Percentiles rank a stretch among this genome's conserved stretches.
Evolutionary conservation across 2,113 vertebrate genomes (phyloP).

Genomic region (Trichomycterus rosablanca): DNA sequence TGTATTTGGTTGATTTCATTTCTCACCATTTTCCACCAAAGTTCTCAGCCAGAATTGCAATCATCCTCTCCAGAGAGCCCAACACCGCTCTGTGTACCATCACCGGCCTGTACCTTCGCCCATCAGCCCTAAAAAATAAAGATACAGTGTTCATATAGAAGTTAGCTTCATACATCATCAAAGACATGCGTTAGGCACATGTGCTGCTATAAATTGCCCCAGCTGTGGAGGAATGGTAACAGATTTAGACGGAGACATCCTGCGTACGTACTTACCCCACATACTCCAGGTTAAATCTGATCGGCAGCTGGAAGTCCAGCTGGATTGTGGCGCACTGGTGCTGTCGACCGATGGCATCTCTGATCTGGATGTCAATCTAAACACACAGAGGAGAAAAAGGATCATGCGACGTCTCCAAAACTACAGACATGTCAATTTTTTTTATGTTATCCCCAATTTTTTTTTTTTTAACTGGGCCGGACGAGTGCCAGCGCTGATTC

Average conservation of each 20-base stretch:
- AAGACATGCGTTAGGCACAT: no score
- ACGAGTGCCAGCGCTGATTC: no score
- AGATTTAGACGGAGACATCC: no score
- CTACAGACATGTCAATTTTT: no score
- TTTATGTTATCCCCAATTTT: no score
- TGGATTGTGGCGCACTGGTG: slow-evolving; percentile 96
- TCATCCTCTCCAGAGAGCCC: slow-evolving; percentile 93
- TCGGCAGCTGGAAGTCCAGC: slow-evolving; percentile 91
- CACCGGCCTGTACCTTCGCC: slow-evolving; percentile 82
- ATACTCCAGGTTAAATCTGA: slow-evolving; percentile 86
- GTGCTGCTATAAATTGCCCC: no score
- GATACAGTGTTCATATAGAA: no score
- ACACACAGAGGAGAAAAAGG: slow-evolving; percentile 39
- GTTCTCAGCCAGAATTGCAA: slow-evolving; percentile 91
- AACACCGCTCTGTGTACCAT: slow-evolving; percentile 91
- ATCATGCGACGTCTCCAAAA: neutral
- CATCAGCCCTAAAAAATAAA: neutral
- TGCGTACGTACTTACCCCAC: slow-evolving; percentile 88
- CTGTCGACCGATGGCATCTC: slow-evolving; percentile 88
- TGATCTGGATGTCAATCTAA: slow-evolving; percentile 96
- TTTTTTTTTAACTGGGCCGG: no score
- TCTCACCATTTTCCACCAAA: slow-evolving; percentile 95
- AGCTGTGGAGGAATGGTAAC: no score
- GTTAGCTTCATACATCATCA: no score
- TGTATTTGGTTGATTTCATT: no score